A percentile compares a stretch with the other conserved stretches of the same genome.
These are phyloP conservation scores for Madoqua kirkii DNA, from an alignment of 2,113 vertebrate genomes.

Conservation along the genomic window DNA sequence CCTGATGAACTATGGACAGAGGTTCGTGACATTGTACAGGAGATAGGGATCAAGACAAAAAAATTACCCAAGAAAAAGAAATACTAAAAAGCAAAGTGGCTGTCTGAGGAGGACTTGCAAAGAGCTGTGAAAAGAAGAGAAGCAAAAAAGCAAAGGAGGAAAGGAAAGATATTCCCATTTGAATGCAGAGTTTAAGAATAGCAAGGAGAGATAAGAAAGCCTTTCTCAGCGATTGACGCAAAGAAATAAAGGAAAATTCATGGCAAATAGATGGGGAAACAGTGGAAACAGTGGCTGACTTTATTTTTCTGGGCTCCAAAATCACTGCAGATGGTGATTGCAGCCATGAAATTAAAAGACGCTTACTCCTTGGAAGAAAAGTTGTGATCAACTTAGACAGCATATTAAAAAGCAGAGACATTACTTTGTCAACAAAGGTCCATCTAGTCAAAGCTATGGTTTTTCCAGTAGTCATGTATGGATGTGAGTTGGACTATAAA, in stretches of 20 bases:
- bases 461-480: too few species aligned
- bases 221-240: rapidly evolving
- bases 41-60: neutral
- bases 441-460: too few species aligned
- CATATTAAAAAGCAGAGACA: too few species aligned
- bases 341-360: too few species aligned
- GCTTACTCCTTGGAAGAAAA: too few species aligned
- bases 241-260: neutral
- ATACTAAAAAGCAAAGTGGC: neutral
- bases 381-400: too few species aligned
- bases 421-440: too few species aligned
- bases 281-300: too few species aligned
- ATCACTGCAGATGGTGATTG: too few species aligned
- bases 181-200: neutral
- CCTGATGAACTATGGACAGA: neutral
- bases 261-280: too few species aligned
- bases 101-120: neutral
- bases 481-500: too few species aligned
- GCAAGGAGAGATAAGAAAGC: neutral
- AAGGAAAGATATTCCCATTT: neutral
- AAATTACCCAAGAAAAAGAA: neutral
- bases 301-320: rapidly evolving
- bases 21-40: neutral
- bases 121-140: neutral
- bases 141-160: neutral